Base-by-base conservation (phyloP, 2,888 invertebrate species). In the Amphipoea oculea region DNA sequence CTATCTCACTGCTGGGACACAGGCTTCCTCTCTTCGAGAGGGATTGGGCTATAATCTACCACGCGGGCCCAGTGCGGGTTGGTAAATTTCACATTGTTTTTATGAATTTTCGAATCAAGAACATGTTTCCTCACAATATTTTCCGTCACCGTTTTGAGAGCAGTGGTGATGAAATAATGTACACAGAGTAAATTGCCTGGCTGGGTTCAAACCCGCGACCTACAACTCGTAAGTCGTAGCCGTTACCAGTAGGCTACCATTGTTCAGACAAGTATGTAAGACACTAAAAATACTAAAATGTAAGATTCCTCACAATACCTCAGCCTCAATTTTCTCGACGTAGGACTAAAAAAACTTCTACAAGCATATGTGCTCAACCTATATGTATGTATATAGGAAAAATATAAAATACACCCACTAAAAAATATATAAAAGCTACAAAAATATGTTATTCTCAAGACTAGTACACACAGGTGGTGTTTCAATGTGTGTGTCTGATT, bases 381-480 rank as follows among this genome's bases (percentile, higher is more conserved):
- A 74, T 67, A 63, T 83, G 86, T 89, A 90, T 91, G 87, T 89
- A 90, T 92, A 95, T 94, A 95, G 93, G 94, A 95, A 96, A 96
- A 96, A 96, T 96, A 96, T 97, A 96, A 96, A 96, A 96, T 96
- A 96, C 94, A 89, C 86, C 86, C 85, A 91, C 91, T 94, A 96
- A 96, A 95, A 96, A 95, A 96, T 96, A 96, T 95, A 96, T 96
- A 95, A 95, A 94, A 95, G 95, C 96, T 96, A 97, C 96, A 96
- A 97, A 96, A 97, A 96, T 96, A 96, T 96, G 96, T 96, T 96
- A 96, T 96, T 97, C 96, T 95, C 94, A 94, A 95, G 95, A 95
- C 95, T 93, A 88, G 92, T 89, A 90, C 95, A 96, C 95, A 95
- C 96, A 96, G 96, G 96, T 95, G 91, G 76, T 86, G 65, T 86